A percentile compares a stretch with the other conserved stretches of the same genome.
Conservation (phyloP, 2,797 vertebrate species). For the Triplophysa yarkandensis region DNA sequence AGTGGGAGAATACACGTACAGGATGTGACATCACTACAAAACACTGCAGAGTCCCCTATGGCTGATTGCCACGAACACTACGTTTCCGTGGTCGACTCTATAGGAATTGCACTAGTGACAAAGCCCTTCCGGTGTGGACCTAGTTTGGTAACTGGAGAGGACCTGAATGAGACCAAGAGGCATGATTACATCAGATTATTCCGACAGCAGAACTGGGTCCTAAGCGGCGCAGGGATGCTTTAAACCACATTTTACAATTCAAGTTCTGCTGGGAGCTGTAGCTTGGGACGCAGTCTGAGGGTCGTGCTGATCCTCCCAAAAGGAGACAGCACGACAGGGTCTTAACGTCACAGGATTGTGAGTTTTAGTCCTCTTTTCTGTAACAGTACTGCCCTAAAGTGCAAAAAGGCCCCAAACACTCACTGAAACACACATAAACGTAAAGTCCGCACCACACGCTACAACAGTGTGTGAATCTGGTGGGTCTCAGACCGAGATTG, state of each 20-base stretch:
- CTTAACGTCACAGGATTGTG: constrained; percentile 43
- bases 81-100: constrained; percentile 35
- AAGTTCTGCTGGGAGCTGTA: background rate
- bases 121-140: constrained; percentile 25
- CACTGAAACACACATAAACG: constrained; percentile 26
- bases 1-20: constrained; percentile 48
- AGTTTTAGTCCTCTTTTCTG: constrained; percentile 49
- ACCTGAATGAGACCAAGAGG: constrained; percentile 28
- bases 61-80: constrained; percentile 15
- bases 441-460: constrained; percentile 39
- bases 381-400: constrained; percentile 81
- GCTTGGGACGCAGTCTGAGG: constrained; percentile 33
- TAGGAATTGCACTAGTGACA: constrained; percentile 25
- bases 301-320: constrained; percentile 10
- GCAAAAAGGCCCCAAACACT: constrained; percentile 66
- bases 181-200: constrained; percentile 15
- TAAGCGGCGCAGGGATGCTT: too few relatives aligned
- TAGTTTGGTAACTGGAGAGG: constrained; percentile 19
- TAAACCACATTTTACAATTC: too few relatives aligned
- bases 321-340: constrained; percentile 30
- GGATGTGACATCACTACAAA: constrained; percentile 57
- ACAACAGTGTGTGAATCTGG: constrained; percentile 23
- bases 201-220: constrained; percentile 1
- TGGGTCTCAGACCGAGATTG: constrained; percentile 70
- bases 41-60: constrained; percentile 41